A percentile compares a stretch with the other conserved stretches of the same genome.
phyloP scores from a whole-genome alignment of 1,140 invertebrate species.

The Trachymyrmex cornetzi region DNA sequence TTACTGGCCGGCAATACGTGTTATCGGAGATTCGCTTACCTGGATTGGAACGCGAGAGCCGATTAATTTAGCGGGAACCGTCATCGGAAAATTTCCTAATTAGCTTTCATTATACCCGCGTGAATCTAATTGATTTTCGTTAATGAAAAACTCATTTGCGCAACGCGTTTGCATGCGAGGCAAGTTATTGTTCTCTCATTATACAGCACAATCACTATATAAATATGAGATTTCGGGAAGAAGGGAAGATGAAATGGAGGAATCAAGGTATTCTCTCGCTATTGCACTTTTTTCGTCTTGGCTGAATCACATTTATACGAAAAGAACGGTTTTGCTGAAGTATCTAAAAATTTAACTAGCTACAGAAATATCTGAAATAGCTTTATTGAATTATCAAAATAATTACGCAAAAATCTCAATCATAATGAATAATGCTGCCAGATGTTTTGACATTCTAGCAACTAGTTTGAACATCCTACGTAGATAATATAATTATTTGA shows the following conservation, averaged over 20 bases:
- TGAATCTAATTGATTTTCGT: constrained; percentile 48
- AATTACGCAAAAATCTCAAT: too few species aligned
- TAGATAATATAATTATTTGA: too few species aligned
- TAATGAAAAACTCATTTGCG: too few species aligned
- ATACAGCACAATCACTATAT: constrained; percentile 33
- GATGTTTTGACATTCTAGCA: too few species aligned
- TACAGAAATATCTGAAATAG: too few species aligned
- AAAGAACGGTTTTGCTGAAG: too few species aligned
- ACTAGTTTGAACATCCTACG: too few species aligned
- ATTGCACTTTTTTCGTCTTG: background rate
- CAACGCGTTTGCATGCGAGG: too few species aligned
- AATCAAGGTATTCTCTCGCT: background rate
- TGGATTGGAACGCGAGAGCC: background rate
- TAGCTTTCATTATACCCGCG: constrained; percentile 65
- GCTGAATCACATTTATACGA: too few species aligned
- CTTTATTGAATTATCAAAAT: too few species aligned
- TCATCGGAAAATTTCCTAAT: constrained; percentile 66
- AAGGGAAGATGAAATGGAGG: background rate
- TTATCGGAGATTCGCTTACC: constrained; percentile 63
- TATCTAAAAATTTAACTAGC: too few species aligned
- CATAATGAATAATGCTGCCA: too few species aligned
- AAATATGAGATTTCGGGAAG: constrained; percentile 47
- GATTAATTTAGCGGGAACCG: constrained; percentile 51
- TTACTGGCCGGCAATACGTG: constrained; percentile 63
- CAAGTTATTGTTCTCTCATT: background rate